Evolutionary conservation across 2,797 vertebrate genomes (phyloP), one percentile per base, ranked within the genome.

Genomic region (Monodelphis domestica): DNA sequence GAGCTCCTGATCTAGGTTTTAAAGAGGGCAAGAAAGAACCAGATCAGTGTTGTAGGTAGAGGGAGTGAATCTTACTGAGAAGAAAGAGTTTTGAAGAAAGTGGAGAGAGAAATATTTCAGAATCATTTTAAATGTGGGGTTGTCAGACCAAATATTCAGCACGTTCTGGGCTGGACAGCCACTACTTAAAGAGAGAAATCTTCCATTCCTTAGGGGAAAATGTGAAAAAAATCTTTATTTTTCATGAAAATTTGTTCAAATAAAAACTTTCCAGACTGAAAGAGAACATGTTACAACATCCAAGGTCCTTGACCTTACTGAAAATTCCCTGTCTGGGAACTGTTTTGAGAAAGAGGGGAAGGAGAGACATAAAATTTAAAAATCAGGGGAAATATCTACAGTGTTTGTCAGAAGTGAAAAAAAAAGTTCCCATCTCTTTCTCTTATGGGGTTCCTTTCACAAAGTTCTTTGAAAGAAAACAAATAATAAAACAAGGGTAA

Each of bases 321-420:
- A n/a, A 52, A 88, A 45, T 91, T 95, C 90, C 52, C 94, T 95
- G 91, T 90, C 94, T 97, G 96, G 91, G 95, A 97, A 97, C 94
- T 70, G 52, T 93, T 95, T 93, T 54, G 92, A 91, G 93, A 56
- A 59, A 52, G 93, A 88, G 94, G 94, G 54, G 91, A 88, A 94
- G 92, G 45, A 54, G 51, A 95, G 55, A 88, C 70, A 93, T 96
- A 96, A 93, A 97, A 97, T 97, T 97, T 92, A 94, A 97, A 93
- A 97, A 97, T 97, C 97, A 92, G 93, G 96, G n/a, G 95, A 98
- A 98, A 97, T 29, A 97, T 96, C 89, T 91, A 55, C 54, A 55
- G 91, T 55, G 53, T 57, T 95, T 96, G 89, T 97, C 54, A 93
- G 88, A 95, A 11, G 89, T 91, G 91, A 94, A 94, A 93, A 63